A percentile compares a stretch with the other conserved stretches of the same genome.
Conservation (phyloP, 2,888 invertebrate genomes). For the Pyralis farinalis region DNA sequence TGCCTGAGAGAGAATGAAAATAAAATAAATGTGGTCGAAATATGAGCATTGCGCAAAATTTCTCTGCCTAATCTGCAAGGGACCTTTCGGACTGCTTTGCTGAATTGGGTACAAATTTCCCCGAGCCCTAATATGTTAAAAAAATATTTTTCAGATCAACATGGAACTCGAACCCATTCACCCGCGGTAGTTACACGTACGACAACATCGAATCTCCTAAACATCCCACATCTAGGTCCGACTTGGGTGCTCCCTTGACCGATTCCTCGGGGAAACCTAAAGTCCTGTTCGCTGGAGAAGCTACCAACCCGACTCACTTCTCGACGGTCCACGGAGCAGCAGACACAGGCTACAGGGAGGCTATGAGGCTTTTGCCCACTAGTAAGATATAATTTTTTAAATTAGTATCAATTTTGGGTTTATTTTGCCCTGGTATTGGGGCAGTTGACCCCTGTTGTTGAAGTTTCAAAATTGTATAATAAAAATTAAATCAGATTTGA, state of each 20-base stretch:
- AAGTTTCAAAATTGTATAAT: no score
- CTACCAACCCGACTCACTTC: constrained; percentile 77
- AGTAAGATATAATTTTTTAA: not conserved
- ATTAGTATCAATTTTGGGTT: no score
- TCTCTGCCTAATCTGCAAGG: no score
- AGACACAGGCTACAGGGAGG: constrained; percentile 85
- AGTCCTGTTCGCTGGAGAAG: constrained; percentile 83
- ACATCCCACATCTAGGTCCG: constrained; percentile 63
- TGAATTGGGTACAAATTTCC: no score
- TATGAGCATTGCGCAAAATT: no score
- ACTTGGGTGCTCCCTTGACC: constrained; percentile 80
- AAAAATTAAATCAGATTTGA: no score
- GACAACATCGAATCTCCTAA: constrained; percentile 75
- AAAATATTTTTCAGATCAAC: constrained; percentile 73
- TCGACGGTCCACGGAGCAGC: constrained; percentile 88
- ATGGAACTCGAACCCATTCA: constrained; percentile 86
- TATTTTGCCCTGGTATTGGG: no score
- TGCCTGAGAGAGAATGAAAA: no score
- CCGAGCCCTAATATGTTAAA: no score
- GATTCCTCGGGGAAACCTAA: constrained; percentile 66
- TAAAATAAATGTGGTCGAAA: no score
- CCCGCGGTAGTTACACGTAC: constrained; percentile 87
- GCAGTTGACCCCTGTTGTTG: no score
- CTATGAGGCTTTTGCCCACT: constrained; percentile 40
- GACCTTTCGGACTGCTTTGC: no score